Base-by-base conservation (phyloP, 2,888 invertebrate species). In the Pseudolycoriella hygida region DNA sequence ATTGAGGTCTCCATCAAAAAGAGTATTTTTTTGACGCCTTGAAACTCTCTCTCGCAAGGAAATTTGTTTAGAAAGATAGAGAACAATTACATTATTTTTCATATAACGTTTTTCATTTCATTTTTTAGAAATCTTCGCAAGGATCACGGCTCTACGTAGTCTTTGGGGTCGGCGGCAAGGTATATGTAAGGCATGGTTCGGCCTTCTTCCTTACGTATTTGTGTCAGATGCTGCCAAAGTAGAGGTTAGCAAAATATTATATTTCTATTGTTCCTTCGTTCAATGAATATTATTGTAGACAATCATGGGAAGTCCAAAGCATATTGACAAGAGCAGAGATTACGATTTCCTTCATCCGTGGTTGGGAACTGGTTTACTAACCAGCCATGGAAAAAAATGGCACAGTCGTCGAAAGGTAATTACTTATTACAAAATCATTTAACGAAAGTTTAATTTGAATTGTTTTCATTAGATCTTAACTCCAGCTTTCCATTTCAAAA, bases 401-500 rank as follows among this genome's bases (percentile, higher is more conserved):
- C 67, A 71, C 51, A 60, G 61, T 1, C 60, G 77, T 50, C 63
- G 78, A 52, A 76, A 76, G 60, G 67, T 64, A 34, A 19, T 15
- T 20, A 2, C 14, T 20, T 39, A 15, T 17, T 32, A 11, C 4
- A n/a, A 42, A 8, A 14, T 40, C 19, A 8, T 32, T 45, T 37
- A 17, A 20, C 10, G 32, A 40, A 46, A 3, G 18, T 42, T 38
- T 25, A 6, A 31, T 46, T 15, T 42, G 39, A 45, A 42, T 25
- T 40, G 6, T 19, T 39, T 17, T n/a, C 42, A 39, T 43, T 44
- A 67, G 66, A 68, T 77, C 52, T 59, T 79, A 50, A 79, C 78
- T 1, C 77, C 77, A 15, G 73, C 77, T 4, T 79, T 79, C 58
- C 79, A 79, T 61, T 80, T 78, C 57, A 73, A 74, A 57, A 78